These are phyloP conservation scores for Argyresthia albistria DNA, from an alignment of 2,888 invertebrate species.

Conservation along the genomic window DNA sequence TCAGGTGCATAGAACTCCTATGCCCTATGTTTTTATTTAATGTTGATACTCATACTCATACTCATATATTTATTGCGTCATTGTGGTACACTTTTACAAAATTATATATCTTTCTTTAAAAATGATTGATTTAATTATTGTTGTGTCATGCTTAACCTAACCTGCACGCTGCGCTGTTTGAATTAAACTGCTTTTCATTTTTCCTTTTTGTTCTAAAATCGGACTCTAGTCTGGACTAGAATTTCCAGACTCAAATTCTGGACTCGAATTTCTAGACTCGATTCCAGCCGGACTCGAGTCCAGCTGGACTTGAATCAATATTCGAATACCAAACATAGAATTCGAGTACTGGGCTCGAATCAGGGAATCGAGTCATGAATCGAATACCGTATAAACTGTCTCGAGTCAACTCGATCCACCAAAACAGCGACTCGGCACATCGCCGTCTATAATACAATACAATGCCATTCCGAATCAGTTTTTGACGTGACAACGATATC, in stretches of 20 bases:
- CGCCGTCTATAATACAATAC: no score
- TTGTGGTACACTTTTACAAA: no score
- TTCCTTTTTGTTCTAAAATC: conserved; percentile 3
- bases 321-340: conserved; percentile 1
- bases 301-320: background rate
- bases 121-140: conserved; percentile 3
- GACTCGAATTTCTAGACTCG: conserved; percentile 1
- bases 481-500: no score
- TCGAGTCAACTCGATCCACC: conserved; percentile 7
- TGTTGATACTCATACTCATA: no score
- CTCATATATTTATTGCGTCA: no score
- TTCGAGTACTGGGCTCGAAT: conserved; percentile 2
- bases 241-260: background rate
- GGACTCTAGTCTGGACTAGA: background rate
- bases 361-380: conserved; percentile 6
- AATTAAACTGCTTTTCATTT: background rate
- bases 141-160: background rate
- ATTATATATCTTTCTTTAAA: conserved; percentile 1
- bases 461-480: no score
- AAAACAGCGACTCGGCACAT: conserved; percentile 8
- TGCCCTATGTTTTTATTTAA: background rate
- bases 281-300: background rate
- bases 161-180: background rate
- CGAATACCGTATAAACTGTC: conserved; percentile 6
- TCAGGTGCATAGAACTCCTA: background rate